Conservation (phyloP, 2,797 vertebrate genomes). For the Eleutherodactylus coqui region DNA sequence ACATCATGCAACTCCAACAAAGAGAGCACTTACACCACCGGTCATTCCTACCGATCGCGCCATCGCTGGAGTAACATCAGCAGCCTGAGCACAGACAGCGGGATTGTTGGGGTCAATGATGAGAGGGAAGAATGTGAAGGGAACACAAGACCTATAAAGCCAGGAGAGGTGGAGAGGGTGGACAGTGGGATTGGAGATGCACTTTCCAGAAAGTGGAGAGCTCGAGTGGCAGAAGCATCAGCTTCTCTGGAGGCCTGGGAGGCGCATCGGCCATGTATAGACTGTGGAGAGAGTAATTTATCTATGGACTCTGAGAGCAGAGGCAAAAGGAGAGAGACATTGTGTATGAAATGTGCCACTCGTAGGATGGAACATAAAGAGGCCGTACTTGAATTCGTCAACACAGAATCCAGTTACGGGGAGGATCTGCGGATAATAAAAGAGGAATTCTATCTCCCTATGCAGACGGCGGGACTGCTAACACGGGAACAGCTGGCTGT, state of each 20-base stretch:
- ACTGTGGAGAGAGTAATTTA: constrained; percentile 81
- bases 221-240: constrained; percentile 73
- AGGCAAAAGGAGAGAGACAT: constrained; percentile 77
- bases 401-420: constrained; percentile 88
- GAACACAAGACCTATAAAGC: constrained; percentile 43
- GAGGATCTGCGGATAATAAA: constrained; percentile 90
- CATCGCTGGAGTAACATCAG: constrained; percentile 92
- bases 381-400: constrained; percentile 89
- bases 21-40: constrained; percentile 71
- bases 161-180: constrained; percentile 81
- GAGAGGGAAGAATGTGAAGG: constrained; percentile 80
- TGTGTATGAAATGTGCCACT: constrained; percentile 87
- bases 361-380: constrained; percentile 89
- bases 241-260: constrained; percentile 83
- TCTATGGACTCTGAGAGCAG: constrained; percentile 68
- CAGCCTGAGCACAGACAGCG: constrained; percentile 90
- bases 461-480: constrained; percentile 86
- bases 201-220: constrained; percentile 84
- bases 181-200: constrained; percentile 89
- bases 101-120: constrained; percentile 85
- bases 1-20: constrained; percentile 68
- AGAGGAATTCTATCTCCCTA: constrained; percentile 90
- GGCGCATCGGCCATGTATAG: constrained; percentile 83
- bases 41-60: constrained; percentile 76
- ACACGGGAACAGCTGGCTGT: constrained; percentile 84